Evolutionary conservation across 2,113 vertebrate species (phyloP).

Genomic region (Sus scrofa): DNA sequence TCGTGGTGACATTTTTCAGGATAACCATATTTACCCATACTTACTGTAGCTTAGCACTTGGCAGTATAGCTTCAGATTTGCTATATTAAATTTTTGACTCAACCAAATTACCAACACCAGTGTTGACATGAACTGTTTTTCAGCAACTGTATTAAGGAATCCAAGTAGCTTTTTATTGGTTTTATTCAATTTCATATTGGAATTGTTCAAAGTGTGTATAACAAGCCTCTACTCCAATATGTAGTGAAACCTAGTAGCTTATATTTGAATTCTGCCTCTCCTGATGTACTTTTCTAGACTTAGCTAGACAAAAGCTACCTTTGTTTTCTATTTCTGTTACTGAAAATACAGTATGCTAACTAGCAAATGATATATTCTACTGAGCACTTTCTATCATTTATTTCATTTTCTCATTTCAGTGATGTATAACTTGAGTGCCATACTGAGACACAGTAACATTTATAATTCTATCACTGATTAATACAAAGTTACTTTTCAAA

Average conservation of each 20-base stretch:
- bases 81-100: slow-evolving; percentile 18
- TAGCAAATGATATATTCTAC: slow-evolving; percentile 24
- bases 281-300: neutral
- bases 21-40: neutral
- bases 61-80: neutral
- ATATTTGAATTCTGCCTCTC: slow-evolving; percentile 37
- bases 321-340: slow-evolving; percentile 49
- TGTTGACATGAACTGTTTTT: slow-evolving; percentile 4
- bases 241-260: slow-evolving; percentile 3
- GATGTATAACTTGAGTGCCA: neutral
- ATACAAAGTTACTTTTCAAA: neutral
- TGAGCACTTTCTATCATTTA: slow-evolving; percentile 21
- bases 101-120: neutral
- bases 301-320: neutral
- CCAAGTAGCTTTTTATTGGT: slow-evolving; percentile 15
- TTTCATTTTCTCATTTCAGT: slow-evolving; percentile 42
- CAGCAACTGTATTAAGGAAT: slow-evolving; percentile 47
- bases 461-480: slow-evolving; percentile 39
- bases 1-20: slow-evolving; percentile 18
- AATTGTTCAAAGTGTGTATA: neutral
- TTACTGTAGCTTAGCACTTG: neutral
- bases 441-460: neutral
- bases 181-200: slow-evolving; percentile 43
- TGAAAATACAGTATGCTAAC: slow-evolving; percentile 22
- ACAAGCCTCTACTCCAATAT: neutral